Base-by-base conservation (phyloP, 2,888 invertebrate species). In the Hedya salicella region DNA sequence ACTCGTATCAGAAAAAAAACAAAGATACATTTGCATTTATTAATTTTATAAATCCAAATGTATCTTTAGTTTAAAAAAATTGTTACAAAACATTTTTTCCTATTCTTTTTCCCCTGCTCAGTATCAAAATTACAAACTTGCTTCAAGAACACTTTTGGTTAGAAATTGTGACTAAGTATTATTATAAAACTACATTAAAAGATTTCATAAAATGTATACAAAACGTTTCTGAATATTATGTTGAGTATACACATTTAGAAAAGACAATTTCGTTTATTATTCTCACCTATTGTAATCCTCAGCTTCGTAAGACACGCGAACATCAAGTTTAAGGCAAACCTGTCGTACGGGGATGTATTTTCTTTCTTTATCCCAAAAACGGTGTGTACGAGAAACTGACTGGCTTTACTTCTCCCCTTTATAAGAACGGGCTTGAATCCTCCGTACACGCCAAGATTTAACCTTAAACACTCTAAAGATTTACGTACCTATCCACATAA, bases 321-420 rank as follows among this genome's bases (percentile, higher is more conserved):
- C 56, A 42, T 16, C 56, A 16, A 42, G 8, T 50, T 32, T 52
- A 50, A 42, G 44, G 64, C 32, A 25, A 17, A 57, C 50, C 50
- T 59, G 52, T 59, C 59, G 50, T 44, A 42, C 11, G 32, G n/a
- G 30, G 25, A 39, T 44, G 44, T 50, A 17, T 36, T 50, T 65
- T 30, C 13, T 46, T 52, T 59, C 52, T 46, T 39, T 60, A 57
- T 32, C 17, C 30, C 39, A 19, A 53, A 59, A 46, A 25, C 46
- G 44, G 39, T 36, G 39, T 59, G 17, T 14, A 39, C 39, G 19
- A 52, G 59, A 52, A 49, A 46, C 46, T 52, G 17, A 30, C 44
- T 25, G 36, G 25, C 46, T 59, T 59, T 59, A 53, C 57, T 42
- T 52, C 42, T 36, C 21, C 44, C 42, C 36, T 42, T 36, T 57